Percentiles rank a stretch among this genome's conserved stretches.
These are phyloP conservation scores for Muscina levida DNA, from an alignment of 2,888 invertebrate genomes.

Conservation along the genomic window DNA sequence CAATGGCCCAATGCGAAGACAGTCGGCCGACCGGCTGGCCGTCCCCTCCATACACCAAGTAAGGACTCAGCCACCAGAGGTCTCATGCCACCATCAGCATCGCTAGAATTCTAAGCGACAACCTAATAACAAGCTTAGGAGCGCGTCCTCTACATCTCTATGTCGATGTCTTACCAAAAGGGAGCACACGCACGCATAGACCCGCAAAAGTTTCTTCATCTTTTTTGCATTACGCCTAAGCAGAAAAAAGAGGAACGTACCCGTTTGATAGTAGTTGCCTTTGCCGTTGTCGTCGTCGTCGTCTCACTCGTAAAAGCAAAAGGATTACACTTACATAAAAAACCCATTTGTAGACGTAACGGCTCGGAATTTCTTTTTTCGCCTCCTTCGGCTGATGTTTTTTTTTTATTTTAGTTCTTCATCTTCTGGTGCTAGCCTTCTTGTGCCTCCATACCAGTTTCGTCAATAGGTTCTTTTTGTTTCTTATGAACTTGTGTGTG, in stretches of 20 bases:
- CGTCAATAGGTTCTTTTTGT: conserved; percentile 4
- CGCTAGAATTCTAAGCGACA: no score
- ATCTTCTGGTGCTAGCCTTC: conserved; percentile 5
- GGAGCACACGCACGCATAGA: conserved; percentile 21
- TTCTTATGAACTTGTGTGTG: conserved; percentile 62
- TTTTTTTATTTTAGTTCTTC: conserved; percentile 11
- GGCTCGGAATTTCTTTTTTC: conserved; percentile 57
- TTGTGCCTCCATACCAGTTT: neutral
- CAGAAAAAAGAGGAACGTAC: conserved; percentile 12
- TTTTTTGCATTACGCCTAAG: conserved; percentile 61
- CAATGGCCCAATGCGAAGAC: conserved; percentile 5
- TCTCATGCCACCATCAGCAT: neutral
- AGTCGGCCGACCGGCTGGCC: neutral
- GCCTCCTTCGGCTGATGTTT: conserved; percentile 17
- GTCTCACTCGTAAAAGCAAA: conserved; percentile 60
- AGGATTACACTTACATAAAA: conserved; percentile 66
- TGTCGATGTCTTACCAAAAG: no score
- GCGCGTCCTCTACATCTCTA: no score
- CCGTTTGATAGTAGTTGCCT: neutral
- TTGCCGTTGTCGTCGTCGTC: neutral
- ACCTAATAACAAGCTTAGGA: no score
- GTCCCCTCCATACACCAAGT: neutral
- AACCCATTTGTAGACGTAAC: conserved; percentile 65
- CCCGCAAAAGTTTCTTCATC: conserved; percentile 63
- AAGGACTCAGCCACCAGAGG: no score